Evolutionary conservation across 2,797 vertebrate species (phyloP), one percentile per base, ranked within the genome.

Genomic region (Manis javanica): DNA sequence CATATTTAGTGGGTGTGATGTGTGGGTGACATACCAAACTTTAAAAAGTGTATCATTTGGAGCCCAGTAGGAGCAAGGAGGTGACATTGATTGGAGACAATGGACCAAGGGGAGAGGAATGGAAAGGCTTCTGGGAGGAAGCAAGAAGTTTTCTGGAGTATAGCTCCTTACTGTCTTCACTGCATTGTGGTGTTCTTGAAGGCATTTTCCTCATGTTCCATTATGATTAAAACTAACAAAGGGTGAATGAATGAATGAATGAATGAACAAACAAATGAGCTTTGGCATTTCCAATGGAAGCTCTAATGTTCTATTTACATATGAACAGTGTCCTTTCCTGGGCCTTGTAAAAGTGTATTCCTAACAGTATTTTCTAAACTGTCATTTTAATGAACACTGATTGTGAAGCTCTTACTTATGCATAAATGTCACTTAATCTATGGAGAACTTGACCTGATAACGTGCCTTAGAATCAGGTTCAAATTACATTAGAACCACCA

Each of bases 341-440:
- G 46, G 16, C 34, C 37, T 37, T 66, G 18, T 53, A 63, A 90
- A 85, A 7, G 53, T 77, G 55, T 72, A 4, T 77, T 85, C 57
- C 29, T 83, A 64, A n/a, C 5, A 63, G 7, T 3, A 77, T 87
- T 96, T 85, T 87, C 21, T 68, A 71, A 71, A 37, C 42, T 72
- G n/a, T 83, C 55, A 83, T 55, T 96, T 89, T 84, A 81, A 83
- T 85, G 74, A 79, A 77, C 39, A 91, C 53, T 79, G 21, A 75
- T 55, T 86, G 46, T 57, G 29, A 88, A 86, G 59, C 19, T 59
- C 49, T 68, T 46, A 74, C 16, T 88, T 66, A 74, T 49, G 59
- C 19, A 79, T 46, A 82, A 66, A 31, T 84, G n/a, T 63, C 74
- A 83, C 39, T 53, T 86, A 61, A n/a, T 31, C 14, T 15, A 46